Base-by-base conservation (phyloP, 2,888 invertebrate species). In the Ormyrus thymus region DNA sequence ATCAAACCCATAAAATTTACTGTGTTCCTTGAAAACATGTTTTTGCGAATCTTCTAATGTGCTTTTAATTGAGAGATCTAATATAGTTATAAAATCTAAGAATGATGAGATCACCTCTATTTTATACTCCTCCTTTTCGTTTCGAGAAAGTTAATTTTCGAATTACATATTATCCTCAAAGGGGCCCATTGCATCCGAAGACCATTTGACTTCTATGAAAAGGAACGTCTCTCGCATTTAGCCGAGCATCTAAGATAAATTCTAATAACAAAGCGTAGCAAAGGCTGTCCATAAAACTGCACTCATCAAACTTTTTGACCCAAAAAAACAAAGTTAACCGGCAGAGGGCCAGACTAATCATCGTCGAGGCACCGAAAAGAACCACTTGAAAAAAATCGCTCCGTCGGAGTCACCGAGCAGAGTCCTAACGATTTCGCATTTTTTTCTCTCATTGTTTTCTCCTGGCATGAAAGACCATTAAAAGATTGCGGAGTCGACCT, bases 321-420 rank as follows among this genome's bases (percentile, higher is more conserved):
- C 59, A 50, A 50, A 56, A 45, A 64, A 70, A 76, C 55, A 76
- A 64, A 70, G 62, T 62, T 48, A 46, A 58, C 13, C 58, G 53
- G 7, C 15, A 7, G 46, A 13, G 48, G 43, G 58, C 45, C 71
- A 71, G 51, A 78, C 72, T 73, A 78, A 78, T 78, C 78, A 78
- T 72, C 55, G 55, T 78, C 48, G 55, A 13, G 76, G 71, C 46
- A 70, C 43, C n/a, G 43, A 53, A 62, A 70, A 69, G 43, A 51
- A 51, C 6, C 43, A 61, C 29, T 29, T 11, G 56, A 65, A 76
- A 64, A 56, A 72, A 69, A 68, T 75, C 76, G 53, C 53, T 59
- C 68, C 48, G 56, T n/a, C 55, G 75, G 72, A 72, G 72, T 78
- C 72, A 72, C 78, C 64, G 55, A 70, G 65, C 64, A 70, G 72